Base-by-base conservation (phyloP, 2,888 invertebrate species). In the Lordiphosa fenestrarum region DNA sequence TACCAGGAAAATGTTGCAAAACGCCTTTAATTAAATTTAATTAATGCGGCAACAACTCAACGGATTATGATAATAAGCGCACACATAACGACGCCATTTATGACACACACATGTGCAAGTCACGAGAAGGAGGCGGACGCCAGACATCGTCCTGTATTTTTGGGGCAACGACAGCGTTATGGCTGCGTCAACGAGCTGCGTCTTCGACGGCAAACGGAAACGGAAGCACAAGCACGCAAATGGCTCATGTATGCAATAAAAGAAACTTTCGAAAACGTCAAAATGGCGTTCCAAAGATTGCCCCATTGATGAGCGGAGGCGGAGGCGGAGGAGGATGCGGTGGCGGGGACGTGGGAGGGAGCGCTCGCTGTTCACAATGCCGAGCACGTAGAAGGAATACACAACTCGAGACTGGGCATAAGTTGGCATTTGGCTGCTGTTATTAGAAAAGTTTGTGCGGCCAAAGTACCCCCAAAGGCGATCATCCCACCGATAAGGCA, bases 1-100 rank as follows among this genome's bases (percentile, higher is more conserved):
- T 86, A 75, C 66, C 48, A 46, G 53, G 49, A 67, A 77, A 72
- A 78, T 82, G 71, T 73, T 77, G 73, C 74, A 76, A 84, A 84
- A 73, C 70, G 72, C 74, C 73, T 86, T 87, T 88, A 85, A 87
- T 87, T 87, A 87, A 88, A 88, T 88, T 86, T 84, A 87, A 88
- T 88, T 88, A 88, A 88, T 88, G 71, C 86, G 66, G 69, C 71
- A 62, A 70, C 77, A 84, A 72, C 76, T 73, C 75, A 81, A 85
- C 73, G 86, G 86, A 86, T 86, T 86, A 86, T 86, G 76, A 81
- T 87, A 87, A 87, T 86, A 78, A 86, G 85, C 73, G 71, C 69
- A 71, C 67, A 66, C 67, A 76, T 71, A 76, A 80, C 72, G 78
- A 71, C 67, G 68, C 62, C 65, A 71, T 84, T 87, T 85, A 85